Percentiles rank a stretch among this genome's conserved stretches.
These are phyloP conservation scores for Nibea albiflora DNA, from an alignment of 2,113 vertebrate species.

Conservation along the genomic window DNA sequence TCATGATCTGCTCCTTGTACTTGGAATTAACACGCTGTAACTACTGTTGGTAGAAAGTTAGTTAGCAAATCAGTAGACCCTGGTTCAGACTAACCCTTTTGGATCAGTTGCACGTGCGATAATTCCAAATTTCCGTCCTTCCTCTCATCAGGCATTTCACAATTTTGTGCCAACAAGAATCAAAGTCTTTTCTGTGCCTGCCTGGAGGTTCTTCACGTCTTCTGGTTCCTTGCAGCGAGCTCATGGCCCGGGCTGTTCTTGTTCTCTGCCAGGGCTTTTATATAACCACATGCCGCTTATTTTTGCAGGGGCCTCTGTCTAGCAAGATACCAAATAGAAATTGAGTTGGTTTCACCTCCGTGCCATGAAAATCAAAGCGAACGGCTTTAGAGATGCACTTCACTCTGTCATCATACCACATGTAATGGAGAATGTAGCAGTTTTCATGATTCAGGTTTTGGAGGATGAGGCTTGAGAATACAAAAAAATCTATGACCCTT, in stretches of 20 bases:
- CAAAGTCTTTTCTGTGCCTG: constrained; percentile 11
- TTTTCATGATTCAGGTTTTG: not conserved
- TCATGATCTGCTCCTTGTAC: no score
- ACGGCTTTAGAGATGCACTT: not conserved
- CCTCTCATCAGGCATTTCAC: constrained; percentile 1
- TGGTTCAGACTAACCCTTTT: not conserved
- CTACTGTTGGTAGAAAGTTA: no score
- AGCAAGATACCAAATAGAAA: not conserved
- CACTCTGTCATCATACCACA: not conserved
- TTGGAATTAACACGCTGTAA: no score
- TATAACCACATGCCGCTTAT: constrained; percentile 20
- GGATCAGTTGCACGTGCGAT: not conserved
- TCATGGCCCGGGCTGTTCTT: constrained; percentile 7
- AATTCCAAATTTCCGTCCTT: not conserved
- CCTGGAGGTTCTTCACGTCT: constrained; percentile 21
- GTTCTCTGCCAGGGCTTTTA: constrained; percentile 14
- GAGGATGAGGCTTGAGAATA: not conserved
- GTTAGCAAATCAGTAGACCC: not conserved
- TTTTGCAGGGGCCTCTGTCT: constrained; percentile 13
- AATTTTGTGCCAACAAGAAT: constrained; percentile 39
- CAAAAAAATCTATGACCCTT: not conserved
- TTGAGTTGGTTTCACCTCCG: not conserved
- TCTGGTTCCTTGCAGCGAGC: constrained; percentile 4
- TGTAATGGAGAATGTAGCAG: not conserved
- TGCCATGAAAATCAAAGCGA: not conserved